Conservation (phyloP, 2,113 vertebrate genomes). For the Mionectes macconnelli region DNA sequence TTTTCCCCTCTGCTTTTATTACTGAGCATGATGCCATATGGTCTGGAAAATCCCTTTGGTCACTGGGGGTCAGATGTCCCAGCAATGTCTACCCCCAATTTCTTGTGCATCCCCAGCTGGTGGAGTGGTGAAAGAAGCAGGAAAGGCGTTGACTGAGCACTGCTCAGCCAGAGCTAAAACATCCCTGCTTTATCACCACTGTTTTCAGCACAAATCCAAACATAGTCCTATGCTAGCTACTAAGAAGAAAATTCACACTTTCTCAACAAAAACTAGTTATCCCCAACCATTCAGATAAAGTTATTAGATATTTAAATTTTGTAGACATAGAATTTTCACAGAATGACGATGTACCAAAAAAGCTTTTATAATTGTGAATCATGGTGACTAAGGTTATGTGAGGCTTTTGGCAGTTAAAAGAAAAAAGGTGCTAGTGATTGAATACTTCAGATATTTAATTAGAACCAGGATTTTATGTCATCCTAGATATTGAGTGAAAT, state of each 20-base stretch:
- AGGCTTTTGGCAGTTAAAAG: background rate
- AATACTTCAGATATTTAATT: background rate
- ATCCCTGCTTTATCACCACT: background rate
- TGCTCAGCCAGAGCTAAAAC: background rate
- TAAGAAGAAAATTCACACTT: background rate
- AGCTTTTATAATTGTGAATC: background rate
- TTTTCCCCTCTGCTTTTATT: background rate
- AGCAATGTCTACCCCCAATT: background rate
- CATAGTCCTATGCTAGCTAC: background rate
- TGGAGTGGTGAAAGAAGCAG: rapidly evolving
- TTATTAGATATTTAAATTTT: background rate
- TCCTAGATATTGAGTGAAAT: background rate
- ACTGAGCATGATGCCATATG: background rate
- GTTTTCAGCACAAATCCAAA: background rate
- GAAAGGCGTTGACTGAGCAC: background rate
- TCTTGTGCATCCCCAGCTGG: background rate
- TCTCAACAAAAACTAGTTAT: background rate
- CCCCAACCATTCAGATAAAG: background rate
- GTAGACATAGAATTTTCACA: background rate
- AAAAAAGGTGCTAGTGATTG: background rate
- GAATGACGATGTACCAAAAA: background rate
- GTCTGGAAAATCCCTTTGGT: background rate
- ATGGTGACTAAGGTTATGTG: background rate
- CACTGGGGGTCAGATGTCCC: background rate
- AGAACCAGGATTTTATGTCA: background rate